These are phyloP conservation scores for Scolopax bukidnonensis DNA, from an alignment of 2,797 vertebrate species.

Conservation along the genomic window DNA sequence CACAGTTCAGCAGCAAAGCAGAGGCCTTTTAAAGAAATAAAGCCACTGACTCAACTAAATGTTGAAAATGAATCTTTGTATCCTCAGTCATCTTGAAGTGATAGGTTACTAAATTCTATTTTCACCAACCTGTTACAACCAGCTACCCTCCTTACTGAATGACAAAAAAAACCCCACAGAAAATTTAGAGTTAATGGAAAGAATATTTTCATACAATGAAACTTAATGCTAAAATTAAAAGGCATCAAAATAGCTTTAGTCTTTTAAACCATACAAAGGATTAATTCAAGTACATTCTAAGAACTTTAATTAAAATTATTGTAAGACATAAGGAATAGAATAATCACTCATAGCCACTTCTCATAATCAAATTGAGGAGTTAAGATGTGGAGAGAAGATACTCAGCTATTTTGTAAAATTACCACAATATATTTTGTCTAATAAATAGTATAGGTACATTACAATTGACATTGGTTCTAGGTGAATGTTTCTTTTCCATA, in stretches of 20 bases:
- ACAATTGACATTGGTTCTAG: not conserved
- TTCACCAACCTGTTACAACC: not conserved
- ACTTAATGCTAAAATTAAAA: not conserved
- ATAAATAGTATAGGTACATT: not conserved
- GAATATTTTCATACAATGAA: not conserved
- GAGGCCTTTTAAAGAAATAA: not conserved
- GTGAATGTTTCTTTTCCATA: not conserved
- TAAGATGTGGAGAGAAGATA: not conserved
- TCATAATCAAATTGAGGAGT: not conserved
- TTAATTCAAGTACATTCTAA: not conserved
- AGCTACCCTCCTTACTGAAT: not conserved
- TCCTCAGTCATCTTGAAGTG: not conserved
- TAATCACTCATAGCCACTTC: not conserved
- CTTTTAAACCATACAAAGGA: not conserved
- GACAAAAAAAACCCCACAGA: not conserved
- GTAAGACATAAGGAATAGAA: not conserved
- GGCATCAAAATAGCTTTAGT: not conserved
- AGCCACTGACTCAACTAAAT: not conserved
- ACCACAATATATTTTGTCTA: not conserved
- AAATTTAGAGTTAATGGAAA: not conserved
- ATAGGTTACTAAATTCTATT: not conserved
- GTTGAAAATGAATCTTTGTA: not conserved
- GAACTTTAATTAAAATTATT: conserved; percentile 30
- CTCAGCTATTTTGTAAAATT: not conserved
- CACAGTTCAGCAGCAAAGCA: not conserved